Percentiles rank a stretch among this genome's conserved stretches.
Conservation (phyloP, 2,888 invertebrate genomes). For the Drosophila antonietae region DNA sequence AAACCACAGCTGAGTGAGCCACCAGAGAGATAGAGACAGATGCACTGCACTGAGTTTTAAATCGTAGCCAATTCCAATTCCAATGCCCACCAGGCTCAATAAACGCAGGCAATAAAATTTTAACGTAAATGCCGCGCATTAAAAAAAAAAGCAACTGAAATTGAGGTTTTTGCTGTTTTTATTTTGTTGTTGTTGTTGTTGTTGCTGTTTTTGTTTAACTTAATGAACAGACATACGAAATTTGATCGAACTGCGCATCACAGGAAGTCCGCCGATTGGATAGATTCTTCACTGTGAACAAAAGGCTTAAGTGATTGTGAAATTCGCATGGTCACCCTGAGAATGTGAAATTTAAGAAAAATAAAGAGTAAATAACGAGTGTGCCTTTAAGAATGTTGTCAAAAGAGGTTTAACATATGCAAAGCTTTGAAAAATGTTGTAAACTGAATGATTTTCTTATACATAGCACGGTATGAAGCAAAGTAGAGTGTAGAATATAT, state of each 20-base stretch:
- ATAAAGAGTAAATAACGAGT: background rate
- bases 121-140: slow-evolving; percentile 68
- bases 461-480: too few species aligned
- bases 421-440: too few species aligned
- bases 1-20: slow-evolving; percentile 73
- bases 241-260: slow-evolving; percentile 18
- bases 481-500: too few species aligned
- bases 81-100: slow-evolving; percentile 46
- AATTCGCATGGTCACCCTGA: background rate
- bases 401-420: background rate
- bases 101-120: slow-evolving; percentile 71
- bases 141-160: background rate
- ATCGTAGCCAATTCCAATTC: slow-evolving; percentile 39
- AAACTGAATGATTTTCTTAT: too few species aligned
- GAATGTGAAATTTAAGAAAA: background rate
- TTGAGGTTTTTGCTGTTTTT: background rate
- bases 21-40: slow-evolving; percentile 15
- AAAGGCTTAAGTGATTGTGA: background rate
- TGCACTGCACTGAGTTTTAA: slow-evolving; percentile 25
- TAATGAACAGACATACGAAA: slow-evolving; percentile 21
- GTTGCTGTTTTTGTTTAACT: background rate
- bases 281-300: background rate
- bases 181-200: too few species aligned
- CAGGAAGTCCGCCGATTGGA: slow-evolving; percentile 16
- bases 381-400: too few species aligned